A percentile compares a stretch with the other conserved stretches of the same genome.
phyloP scores from a whole-genome alignment of 2,888 invertebrate species.

The Drosophila rubida region DNA sequence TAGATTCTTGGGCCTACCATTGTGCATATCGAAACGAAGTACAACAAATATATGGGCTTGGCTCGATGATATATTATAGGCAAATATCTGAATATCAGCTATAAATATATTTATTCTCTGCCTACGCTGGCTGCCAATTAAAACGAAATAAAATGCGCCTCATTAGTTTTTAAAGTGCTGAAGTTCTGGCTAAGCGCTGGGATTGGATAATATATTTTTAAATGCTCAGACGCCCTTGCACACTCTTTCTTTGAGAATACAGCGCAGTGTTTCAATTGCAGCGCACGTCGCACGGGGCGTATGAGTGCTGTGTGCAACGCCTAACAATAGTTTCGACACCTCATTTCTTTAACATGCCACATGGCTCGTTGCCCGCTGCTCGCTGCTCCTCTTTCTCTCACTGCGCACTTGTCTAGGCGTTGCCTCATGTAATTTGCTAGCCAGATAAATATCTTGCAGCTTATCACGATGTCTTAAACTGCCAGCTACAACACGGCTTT shows the following conservation, averaged over 20 bases:
- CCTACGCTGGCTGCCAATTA: constrained; percentile 64
- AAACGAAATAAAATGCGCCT: constrained; percentile 62
- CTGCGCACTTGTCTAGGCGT: constrained; percentile 69
- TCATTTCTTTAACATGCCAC: constrained; percentile 67
- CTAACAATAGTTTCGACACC: constrained; percentile 74
- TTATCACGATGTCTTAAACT: constrained; percentile 79
- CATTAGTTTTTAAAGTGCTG: constrained; percentile 51
- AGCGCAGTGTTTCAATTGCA: constrained; percentile 27
- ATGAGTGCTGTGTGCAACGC: constrained; percentile 54
- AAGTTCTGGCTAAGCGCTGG: not conserved
- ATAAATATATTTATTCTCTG: constrained; percentile 21
- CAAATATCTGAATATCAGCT: constrained; percentile 29
- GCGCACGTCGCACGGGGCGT: constrained; percentile 61
- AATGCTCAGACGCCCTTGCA: not conserved
- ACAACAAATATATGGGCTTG: constrained; percentile 66
- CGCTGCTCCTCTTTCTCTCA: not conserved
- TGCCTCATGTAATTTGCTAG: constrained; percentile 77
- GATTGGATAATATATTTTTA: not conserved
- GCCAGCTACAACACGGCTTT: constrained; percentile 42
- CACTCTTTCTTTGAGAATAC: no score
- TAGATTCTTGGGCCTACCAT: constrained; percentile 52
- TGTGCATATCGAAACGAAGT: not conserved
- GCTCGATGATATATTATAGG: constrained; percentile 63
- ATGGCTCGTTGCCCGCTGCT: constrained; percentile 14
- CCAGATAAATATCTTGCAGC: constrained; percentile 75